phyloP scores from a whole-genome alignment of 2,113 vertebrate genomes.

The Corapipo altera region DNA sequence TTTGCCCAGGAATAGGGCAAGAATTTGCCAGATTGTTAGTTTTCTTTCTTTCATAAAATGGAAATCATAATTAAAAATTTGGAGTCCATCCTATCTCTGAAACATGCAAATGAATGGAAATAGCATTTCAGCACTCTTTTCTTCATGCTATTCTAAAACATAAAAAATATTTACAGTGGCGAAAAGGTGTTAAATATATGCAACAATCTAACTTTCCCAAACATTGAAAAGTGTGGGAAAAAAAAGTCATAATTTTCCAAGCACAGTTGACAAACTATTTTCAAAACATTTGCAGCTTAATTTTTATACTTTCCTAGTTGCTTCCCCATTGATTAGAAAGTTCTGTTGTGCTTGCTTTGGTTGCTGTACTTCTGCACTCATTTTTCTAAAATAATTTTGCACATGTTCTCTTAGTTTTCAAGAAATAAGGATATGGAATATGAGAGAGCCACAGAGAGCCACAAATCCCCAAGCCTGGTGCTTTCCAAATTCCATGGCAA shows the following conservation, averaged over 20 bases:
- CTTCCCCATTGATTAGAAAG: neutral
- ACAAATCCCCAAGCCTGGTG: neutral
- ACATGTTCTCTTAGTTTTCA: neutral
- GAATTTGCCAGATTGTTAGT: neutral
- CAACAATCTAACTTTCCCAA: neutral
- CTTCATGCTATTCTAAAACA: neutral
- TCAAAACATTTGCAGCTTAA: neutral
- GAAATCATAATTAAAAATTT: neutral
- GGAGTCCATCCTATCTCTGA: neutral
- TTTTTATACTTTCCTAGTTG: neutral
- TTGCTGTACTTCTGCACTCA: neutral
- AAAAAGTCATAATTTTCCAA: neutral
- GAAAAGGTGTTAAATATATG: neutral
- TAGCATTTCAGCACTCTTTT: neutral
- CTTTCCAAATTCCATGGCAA: neutral
- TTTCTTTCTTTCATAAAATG: neutral
- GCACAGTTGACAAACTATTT: slow-evolving; percentile 12
- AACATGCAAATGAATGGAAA: neutral
- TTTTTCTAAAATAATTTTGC: neutral
- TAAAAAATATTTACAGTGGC: neutral
- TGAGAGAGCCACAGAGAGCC: neutral
- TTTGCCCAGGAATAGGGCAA: neutral
- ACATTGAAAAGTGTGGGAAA: slow-evolving; percentile 2
- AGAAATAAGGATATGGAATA: neutral
- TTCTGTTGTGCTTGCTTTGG: neutral